Percentiles rank a stretch among this genome's conserved stretches.
Evolutionary conservation across 2,113 vertebrate species (phyloP).

Genomic region (Elaphurus davidianus): DNA sequence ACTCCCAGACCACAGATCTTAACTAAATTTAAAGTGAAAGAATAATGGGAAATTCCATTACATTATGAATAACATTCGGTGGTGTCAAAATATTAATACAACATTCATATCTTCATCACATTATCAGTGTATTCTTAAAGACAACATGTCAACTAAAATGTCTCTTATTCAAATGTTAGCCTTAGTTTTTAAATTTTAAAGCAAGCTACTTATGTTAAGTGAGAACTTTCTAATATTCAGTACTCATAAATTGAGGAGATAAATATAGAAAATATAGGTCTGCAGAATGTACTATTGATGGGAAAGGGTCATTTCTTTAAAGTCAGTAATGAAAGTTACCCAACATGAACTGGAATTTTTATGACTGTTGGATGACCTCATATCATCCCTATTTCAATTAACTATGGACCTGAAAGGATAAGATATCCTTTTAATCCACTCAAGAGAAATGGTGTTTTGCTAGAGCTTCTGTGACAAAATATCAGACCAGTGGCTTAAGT

Average conservation of each 20-base stretch:
- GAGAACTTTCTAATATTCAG: background rate
- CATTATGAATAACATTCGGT: background rate
- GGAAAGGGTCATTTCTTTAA: background rate
- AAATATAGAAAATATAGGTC: background rate
- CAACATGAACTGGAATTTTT: background rate
- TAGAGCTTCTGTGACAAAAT: background rate
- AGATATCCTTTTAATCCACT: background rate
- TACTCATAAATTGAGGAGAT: background rate
- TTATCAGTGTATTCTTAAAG: slow-evolving; percentile 20
- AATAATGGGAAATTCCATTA: background rate
- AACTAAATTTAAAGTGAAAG: background rate
- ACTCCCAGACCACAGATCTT: slow-evolving; percentile 8
- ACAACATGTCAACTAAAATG: slow-evolving; percentile 44
- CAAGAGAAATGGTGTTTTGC: background rate
- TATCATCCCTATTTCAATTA: background rate
- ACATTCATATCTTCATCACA: background rate
- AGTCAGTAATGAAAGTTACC: background rate
- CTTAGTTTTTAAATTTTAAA: slow-evolving; percentile 29
- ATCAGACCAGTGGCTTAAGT: background rate
- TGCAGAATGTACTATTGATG: background rate
- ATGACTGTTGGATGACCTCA: background rate
- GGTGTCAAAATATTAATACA: slow-evolving; percentile 65
- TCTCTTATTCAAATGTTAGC: slow-evolving; percentile 22
- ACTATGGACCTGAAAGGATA: background rate
- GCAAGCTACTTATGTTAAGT: background rate